These are phyloP conservation scores for Cataglyphis rosenhaueri DNA, from an alignment of 2,888 invertebrate genomes.

Conservation along the genomic window DNA sequence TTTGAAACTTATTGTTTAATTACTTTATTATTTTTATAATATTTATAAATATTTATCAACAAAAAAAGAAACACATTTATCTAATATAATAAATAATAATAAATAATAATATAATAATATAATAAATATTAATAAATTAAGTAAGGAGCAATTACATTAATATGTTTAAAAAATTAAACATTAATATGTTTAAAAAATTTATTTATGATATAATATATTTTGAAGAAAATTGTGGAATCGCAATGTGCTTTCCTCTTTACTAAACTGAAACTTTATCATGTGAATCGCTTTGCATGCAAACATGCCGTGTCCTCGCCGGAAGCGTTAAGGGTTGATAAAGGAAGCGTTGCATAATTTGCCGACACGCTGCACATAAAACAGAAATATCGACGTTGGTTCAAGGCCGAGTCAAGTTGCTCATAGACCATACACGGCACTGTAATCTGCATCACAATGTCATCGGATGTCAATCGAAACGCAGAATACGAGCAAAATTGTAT, in stretches of 20 bases:
- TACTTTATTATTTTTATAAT: not conserved
- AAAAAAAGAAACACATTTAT: not conserved
- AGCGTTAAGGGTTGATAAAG: conserved; percentile 63
- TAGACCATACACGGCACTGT: conserved; percentile 31
- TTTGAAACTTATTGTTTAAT: not conserved
- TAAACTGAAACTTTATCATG: not conserved
- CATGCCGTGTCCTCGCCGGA: conserved; percentile 12
- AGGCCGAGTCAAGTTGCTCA: conserved; percentile 55
- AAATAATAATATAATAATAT: not conserved
- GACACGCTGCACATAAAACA: conserved; percentile 47
- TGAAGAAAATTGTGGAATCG: not conserved
- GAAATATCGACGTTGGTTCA: conserved; percentile 59
- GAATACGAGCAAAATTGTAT: conserved; percentile 45
- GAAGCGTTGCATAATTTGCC: conserved; percentile 61
- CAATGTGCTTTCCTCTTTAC: not conserved
- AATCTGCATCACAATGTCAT: conserved; percentile 67
- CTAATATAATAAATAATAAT: not conserved
- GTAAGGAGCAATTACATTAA: not conserved
- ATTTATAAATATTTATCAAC: not conserved
- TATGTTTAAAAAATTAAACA: not conserved
- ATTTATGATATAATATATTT: not conserved
- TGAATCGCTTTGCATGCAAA: conserved; percentile 24
- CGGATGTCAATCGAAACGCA: conserved; percentile 49
- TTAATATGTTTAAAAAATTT: not conserved
- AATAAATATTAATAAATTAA: not conserved